Conservation (phyloP, 2,797 vertebrate genomes). For the Pseudochirops cupreus region DNA sequence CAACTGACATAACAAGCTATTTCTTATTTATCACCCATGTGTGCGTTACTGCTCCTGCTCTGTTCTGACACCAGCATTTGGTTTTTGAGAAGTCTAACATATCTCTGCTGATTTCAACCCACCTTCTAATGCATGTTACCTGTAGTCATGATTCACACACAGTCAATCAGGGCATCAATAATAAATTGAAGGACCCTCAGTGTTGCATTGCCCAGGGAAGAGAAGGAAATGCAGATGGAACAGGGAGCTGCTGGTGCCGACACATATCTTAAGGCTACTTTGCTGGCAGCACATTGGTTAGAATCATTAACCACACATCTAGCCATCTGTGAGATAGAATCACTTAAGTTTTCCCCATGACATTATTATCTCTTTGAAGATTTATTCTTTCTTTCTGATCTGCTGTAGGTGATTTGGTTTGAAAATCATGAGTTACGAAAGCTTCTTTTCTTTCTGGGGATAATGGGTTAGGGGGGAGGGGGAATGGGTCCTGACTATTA, state of each 20-base stretch:
- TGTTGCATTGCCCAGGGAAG: not conserved
- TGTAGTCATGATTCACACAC: not conserved
- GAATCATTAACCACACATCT: not conserved
- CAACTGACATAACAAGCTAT: not conserved
- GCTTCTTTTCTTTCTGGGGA: conserved; percentile 1
- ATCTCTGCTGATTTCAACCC: not conserved
- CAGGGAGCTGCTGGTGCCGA: not conserved
- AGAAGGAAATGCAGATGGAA: not conserved
- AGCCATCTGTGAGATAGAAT: not conserved
- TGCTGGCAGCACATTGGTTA: not conserved
- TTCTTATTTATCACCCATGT: not conserved
- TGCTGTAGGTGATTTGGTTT: not conserved
- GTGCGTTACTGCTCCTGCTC: not conserved
- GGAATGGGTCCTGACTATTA: not conserved
- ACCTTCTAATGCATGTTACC: not conserved
- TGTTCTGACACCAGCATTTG: not conserved
- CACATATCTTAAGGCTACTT: not conserved
- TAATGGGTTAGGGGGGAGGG: conserved; percentile 7
- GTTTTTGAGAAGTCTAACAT: not conserved
- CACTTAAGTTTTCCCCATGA: not conserved
- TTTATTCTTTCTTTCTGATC: conserved; percentile 36
- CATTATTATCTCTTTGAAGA: not conserved
- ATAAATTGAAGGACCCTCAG: conserved; percentile 24
- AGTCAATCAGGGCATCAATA: not conserved
- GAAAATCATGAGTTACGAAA: not conserved